phyloP scores from a whole-genome alignment of 2,888 invertebrate species.

The Stenoptilia bipunctidactyla region DNA sequence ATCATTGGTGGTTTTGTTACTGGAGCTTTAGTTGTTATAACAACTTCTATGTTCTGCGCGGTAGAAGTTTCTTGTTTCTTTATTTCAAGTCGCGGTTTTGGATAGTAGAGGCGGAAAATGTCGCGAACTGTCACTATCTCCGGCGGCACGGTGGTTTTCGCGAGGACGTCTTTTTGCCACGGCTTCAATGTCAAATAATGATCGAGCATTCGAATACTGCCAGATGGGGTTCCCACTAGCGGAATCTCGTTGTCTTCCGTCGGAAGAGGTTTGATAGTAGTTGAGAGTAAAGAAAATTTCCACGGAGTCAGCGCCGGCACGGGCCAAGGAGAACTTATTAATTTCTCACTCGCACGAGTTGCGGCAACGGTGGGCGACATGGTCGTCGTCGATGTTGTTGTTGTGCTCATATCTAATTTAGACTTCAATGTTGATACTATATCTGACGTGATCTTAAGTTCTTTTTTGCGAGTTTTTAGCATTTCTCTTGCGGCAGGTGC shows the following conservation, averaged over 20 bases:
- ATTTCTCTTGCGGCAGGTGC: slow-evolving; percentile 37
- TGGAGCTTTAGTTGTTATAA: slow-evolving; percentile 45
- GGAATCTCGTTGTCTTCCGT: slow-evolving; percentile 38
- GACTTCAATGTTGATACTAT: slow-evolving; percentile 30
- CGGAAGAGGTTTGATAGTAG: slow-evolving; percentile 38
- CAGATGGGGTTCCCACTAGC: slow-evolving; percentile 38
- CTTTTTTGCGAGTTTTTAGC: slow-evolving; percentile 49
- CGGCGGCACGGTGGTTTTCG: slow-evolving; percentile 45
- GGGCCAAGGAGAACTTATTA: slow-evolving; percentile 60
- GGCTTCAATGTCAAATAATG: slow-evolving; percentile 46
- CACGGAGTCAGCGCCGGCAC: slow-evolving; percentile 63
- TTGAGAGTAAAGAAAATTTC: slow-evolving; percentile 41
- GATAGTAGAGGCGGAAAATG: slow-evolving; percentile 42
- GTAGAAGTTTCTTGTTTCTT: slow-evolving; percentile 35
- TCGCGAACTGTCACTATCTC: slow-evolving; percentile 38
- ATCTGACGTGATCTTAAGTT: slow-evolving; percentile 39
- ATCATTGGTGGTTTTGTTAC: slow-evolving; percentile 29
- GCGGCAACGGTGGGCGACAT: slow-evolving; percentile 23
- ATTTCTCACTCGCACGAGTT: slow-evolving; percentile 27
- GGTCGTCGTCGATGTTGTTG: slow-evolving; percentile 24
- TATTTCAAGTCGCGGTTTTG: slow-evolving; percentile 36
- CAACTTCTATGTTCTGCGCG: slow-evolving; percentile 24
- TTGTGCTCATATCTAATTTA: slow-evolving; percentile 31
- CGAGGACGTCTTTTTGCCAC: slow-evolving; percentile 48
- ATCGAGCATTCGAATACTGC: slow-evolving; percentile 35